Conservation (phyloP, 37 sponge, comb jelly and placozoan genomes). For the Aphrocallistes beatrix region DNA sequence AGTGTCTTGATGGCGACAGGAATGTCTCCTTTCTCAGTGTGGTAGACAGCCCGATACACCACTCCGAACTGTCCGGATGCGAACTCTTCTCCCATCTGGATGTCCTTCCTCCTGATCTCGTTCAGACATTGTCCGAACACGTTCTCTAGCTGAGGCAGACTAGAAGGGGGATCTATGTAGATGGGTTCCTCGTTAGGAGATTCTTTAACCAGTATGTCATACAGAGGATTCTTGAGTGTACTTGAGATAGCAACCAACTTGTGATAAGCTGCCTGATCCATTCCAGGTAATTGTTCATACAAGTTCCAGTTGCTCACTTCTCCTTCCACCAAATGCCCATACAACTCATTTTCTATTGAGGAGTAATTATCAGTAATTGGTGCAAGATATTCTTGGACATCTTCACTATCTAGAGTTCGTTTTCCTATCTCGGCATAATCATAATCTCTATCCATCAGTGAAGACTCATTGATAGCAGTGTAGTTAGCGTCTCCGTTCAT, state of each 20-base stretch:
- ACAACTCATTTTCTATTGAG: background rate
- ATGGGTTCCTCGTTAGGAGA: background rate
- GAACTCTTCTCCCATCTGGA: background rate
- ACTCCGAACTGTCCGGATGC: constrained; percentile 14
- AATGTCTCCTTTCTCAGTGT: background rate
- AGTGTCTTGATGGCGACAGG: constrained; percentile 9
- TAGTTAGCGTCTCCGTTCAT: too few relatives aligned
- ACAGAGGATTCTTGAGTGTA: background rate
- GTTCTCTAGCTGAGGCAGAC: background rate
- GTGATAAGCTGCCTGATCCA: background rate
- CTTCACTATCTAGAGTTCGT: too few relatives aligned
- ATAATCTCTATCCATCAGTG: too few relatives aligned
- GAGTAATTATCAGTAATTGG: too few relatives aligned
- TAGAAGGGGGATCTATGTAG: background rate
- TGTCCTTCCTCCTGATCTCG: background rate
- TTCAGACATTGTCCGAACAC: background rate
- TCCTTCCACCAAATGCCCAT: background rate
- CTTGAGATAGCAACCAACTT: background rate
- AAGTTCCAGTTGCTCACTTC: background rate
- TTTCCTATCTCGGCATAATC: too few relatives aligned
- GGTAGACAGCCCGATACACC: background rate
- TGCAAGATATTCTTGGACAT: too few relatives aligned
- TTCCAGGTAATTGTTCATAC: background rate
- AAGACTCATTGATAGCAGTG: too few relatives aligned
- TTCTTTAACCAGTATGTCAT: background rate